phyloP scores from a whole-genome alignment of 2,797 vertebrate species.

The Chiloscyllium punctatum region DNA sequence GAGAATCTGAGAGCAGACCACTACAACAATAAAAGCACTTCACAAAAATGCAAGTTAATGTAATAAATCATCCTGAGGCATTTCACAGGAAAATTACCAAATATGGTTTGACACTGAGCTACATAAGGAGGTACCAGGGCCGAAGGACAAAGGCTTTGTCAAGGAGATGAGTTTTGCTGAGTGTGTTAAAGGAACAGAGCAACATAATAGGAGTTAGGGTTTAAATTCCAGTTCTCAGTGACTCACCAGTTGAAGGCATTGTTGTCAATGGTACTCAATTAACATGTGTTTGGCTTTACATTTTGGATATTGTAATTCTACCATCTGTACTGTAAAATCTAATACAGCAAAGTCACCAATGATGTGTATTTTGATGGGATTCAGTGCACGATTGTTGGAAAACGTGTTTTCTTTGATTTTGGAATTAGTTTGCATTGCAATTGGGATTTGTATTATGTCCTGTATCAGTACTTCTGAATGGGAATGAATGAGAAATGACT shows the following conservation, averaged over 20 bases:
- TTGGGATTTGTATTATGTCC: neutral
- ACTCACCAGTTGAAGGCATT: neutral
- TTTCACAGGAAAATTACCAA: neutral
- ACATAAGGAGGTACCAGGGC: too few relatives aligned
- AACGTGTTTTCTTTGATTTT: neutral
- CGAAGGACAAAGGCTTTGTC: neutral
- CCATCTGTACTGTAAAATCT: neutral
- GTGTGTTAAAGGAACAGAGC: neutral
- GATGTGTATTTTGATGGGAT: neutral
- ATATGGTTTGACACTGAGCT: neutral
- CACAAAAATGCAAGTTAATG: neutral
- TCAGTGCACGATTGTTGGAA: neutral
- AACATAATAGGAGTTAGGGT: too few relatives aligned
- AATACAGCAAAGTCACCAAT: too few relatives aligned
- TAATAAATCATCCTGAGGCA: neutral
- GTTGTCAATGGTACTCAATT: neutral
- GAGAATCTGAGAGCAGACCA: neutral
- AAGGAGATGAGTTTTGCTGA: neutral
- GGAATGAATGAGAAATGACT: neutral
- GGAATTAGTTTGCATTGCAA: neutral
- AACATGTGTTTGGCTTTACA: neutral
- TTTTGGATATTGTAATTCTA: neutral
- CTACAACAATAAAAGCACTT: neutral
- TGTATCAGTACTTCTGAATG: neutral
- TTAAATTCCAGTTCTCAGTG: neutral